phyloP scores from a whole-genome alignment of 2,797 vertebrate genomes.

The Pseudomugil tenellus region DNA sequence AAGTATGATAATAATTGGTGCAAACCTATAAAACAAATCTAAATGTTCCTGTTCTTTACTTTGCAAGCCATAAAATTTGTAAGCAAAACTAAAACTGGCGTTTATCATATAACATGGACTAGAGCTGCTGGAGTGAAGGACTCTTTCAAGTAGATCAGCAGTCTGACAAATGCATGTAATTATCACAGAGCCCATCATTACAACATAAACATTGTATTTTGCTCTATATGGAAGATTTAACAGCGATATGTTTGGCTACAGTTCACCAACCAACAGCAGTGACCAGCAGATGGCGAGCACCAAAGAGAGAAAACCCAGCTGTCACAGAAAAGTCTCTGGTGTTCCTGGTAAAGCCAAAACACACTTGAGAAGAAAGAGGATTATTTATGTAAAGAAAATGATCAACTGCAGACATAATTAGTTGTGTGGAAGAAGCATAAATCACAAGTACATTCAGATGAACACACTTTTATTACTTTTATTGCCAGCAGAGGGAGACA shows the following conservation, averaged over 20 bases:
- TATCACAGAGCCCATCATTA: neutral
- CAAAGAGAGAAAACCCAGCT: neutral
- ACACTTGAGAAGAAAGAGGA: neutral
- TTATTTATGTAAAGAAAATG: neutral
- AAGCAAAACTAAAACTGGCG: neutral
- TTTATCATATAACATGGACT: neutral
- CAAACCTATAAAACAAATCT: neutral
- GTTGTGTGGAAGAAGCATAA: neutral
- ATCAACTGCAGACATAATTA: neutral
- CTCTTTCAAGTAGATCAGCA: neutral
- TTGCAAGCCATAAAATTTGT: neutral
- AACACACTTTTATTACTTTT: neutral
- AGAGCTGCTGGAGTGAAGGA: neutral
- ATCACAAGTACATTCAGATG: neutral
- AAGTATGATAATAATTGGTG: neutral
- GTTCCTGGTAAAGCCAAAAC: neutral
- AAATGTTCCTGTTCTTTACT: neutral
- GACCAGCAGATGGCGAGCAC: neutral
- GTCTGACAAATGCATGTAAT: neutral
- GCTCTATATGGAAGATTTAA: neutral
- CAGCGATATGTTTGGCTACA: neutral
- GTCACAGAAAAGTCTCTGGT: neutral
- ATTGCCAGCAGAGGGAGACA: neutral
- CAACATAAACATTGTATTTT: neutral
- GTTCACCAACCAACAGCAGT: neutral